Evolutionary conservation across 1,140 invertebrate species (phyloP), one percentile per base, ranked within the genome.

Genomic region (Solenopsis invicta): DNA sequence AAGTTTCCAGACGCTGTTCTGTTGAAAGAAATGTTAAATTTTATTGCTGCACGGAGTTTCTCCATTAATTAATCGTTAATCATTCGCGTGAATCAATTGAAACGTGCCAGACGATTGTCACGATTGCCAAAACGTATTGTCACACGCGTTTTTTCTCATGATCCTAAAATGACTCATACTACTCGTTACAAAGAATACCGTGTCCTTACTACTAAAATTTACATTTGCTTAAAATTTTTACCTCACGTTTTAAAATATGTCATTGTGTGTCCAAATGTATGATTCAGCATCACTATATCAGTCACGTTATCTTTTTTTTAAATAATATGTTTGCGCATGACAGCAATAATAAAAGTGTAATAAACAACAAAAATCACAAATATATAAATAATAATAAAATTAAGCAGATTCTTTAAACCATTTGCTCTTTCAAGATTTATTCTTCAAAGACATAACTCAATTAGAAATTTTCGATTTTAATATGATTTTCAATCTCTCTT

Each of bases 31-130:
- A 76, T 37, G 1, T 75, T 52, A 18, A 34, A n/a, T 24, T 76
- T 76, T 61, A 76, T 6, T 21, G 54, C 21, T 10, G 34, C 54
- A 45, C n/a, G 64, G 10, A 13, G 66, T 76, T 16, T 4, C 54
- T 45, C 24, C 37, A 13, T 8, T 76, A 76, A 76, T 76, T 76
- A 76, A 61, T 76, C 54, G 54, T 76, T 45, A 76, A 76, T 76
- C 54, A 61, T 76, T n/a, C 64, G 4, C 37, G 56, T 18, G 54
- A 56, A 21, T 61, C 54, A 37, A 76, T 76, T 61, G 37, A 54
- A 54, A 24, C 34, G 13, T 16, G n/a, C 29, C n/a, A 13, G 37
- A 69, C 45, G 8, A 21, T n/a, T n/a, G n/a, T n/a, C n/a, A n/a
- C n/a, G n/a, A n/a, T n/a, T n/a, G 74, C 37, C 54, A 21, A 12